A percentile compares a stretch with the other conserved stretches of the same genome.
These are phyloP conservation scores for Nettapus auritus DNA, from an alignment of 2,113 vertebrate species.

Conservation along the genomic window DNA sequence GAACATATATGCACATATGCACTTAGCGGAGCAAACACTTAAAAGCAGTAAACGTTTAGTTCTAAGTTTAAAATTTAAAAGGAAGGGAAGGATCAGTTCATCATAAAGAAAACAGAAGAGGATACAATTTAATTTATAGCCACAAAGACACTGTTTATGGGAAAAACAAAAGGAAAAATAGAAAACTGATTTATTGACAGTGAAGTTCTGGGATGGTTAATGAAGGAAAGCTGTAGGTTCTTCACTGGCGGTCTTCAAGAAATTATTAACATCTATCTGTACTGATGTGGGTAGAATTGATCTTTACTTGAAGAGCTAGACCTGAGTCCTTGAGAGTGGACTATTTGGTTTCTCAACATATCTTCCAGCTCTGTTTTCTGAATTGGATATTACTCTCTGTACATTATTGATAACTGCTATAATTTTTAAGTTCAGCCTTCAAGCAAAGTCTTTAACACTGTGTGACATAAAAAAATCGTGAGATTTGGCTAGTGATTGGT, in stretches of 20 bases:
- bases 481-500: neutral
- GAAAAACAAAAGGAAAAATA: neutral
- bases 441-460: neutral
- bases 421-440: neutral
- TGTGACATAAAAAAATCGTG: neutral
- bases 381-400: fast-evolving
- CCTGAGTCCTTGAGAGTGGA: neutral
- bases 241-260: neutral
- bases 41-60: neutral
- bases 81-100: neutral
- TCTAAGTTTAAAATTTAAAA: neutral
- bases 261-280: neutral
- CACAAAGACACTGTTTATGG: neutral
- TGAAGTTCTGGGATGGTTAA: neutral
- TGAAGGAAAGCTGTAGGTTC: neutral
- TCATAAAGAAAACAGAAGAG: neutral
- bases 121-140: neutral
- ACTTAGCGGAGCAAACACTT: neutral
- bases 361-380: neutral
- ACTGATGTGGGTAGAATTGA: neutral
- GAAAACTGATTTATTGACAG: neutral
- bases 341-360: neutral
- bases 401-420: neutral
- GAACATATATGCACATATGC: neutral
- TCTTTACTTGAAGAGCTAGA: neutral